phyloP scores from a whole-genome alignment of 2,888 invertebrate species.

The Megaustenia siamemsis region DNA sequence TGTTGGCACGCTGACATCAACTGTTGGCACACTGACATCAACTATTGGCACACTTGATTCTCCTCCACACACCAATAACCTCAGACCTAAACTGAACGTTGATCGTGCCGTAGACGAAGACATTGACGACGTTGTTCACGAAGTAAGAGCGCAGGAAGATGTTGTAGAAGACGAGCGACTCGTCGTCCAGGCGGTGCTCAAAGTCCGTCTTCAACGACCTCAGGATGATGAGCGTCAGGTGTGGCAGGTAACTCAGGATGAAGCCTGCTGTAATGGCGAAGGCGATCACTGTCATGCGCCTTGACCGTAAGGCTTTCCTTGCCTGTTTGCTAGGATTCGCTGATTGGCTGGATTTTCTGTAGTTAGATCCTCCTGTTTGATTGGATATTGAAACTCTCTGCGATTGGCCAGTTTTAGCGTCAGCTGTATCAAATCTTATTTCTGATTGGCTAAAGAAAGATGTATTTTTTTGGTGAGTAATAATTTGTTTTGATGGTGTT shows the following conservation, averaged over 20 bases:
- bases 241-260: constrained; percentile 67
- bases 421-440: neutral
- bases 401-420: neutral
- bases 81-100: constrained; percentile 65
- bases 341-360: constrained; percentile 47
- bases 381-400: neutral
- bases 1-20: too few species aligned
- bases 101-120: constrained; percentile 69
- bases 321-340: constrained; percentile 4
- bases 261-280: constrained; percentile 66
- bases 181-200: constrained; percentile 55
- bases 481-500: neutral
- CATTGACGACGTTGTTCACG: constrained; percentile 68
- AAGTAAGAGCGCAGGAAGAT: constrained; percentile 69
- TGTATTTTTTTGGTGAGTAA: neutral
- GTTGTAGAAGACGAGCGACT: constrained; percentile 62
- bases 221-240: constrained; percentile 61
- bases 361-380: neutral
- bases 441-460: neutral
- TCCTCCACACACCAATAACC: constrained; percentile 11
- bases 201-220: constrained; percentile 39
- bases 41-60: constrained; percentile 21
- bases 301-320: constrained; percentile 40
- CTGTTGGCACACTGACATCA: too few species aligned
- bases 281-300: constrained; percentile 64